Conservation (phyloP, 1,140 invertebrate genomes). For the Drosophila lini region DNA sequence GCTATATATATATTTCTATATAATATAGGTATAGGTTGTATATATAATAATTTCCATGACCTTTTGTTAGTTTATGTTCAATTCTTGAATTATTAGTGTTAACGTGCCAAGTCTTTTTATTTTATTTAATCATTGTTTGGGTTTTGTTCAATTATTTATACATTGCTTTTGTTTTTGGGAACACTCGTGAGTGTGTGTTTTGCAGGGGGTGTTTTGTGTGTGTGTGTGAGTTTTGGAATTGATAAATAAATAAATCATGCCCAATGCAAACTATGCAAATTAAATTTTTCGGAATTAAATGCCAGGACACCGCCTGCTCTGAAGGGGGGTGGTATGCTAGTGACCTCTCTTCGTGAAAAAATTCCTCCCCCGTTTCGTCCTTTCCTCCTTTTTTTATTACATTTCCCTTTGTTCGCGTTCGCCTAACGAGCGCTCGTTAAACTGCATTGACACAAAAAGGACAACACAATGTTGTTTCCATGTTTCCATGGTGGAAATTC, state of each 20-base stretch:
- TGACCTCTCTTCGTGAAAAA: background rate
- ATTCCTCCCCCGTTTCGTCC: constrained; percentile 2
- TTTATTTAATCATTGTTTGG: constrained; percentile 48
- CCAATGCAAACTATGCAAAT: constrained; percentile 48
- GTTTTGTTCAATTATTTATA: constrained; percentile 63
- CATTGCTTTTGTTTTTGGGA: constrained; percentile 39
- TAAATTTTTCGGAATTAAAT: constrained; percentile 51
- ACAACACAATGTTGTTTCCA: constrained; percentile 61
- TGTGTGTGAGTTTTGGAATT: constrained; percentile 12
- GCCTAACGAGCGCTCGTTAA: constrained; percentile 80
- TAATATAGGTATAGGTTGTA: constrained; percentile 18
- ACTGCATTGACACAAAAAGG: constrained; percentile 78
- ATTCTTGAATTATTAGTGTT: constrained; percentile 69
- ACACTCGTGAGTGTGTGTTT: constrained; percentile 7
- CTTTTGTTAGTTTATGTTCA: constrained; percentile 51
- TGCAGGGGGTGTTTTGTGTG: constrained; percentile 6
- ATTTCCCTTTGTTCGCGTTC: constrained; percentile 65
- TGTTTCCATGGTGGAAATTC: constrained; percentile 21
- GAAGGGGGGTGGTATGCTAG: background rate
- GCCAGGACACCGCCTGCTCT: constrained; percentile 24
- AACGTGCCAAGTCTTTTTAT: constrained; percentile 80
- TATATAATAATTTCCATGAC: constrained; percentile 30
- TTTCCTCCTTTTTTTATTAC: constrained; percentile 65
- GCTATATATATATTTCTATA: constrained; percentile 34
- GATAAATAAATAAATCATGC: constrained; percentile 48